Evolutionary conservation across 2,888 invertebrate genomes (phyloP).

Genomic region (Actias luna): DNA sequence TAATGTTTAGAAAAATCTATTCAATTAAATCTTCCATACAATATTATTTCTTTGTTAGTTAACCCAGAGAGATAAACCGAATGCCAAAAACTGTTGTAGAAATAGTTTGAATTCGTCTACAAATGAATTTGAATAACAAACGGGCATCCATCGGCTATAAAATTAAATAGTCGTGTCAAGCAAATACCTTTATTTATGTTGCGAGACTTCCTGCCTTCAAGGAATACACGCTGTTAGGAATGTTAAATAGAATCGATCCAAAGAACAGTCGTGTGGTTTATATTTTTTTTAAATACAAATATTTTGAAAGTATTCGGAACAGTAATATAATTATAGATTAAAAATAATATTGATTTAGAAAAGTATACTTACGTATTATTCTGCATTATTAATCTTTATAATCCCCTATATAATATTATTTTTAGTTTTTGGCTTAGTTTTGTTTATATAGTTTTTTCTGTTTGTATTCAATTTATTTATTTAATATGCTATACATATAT

Average conservation of each 20-base stretch:
- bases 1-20: neutral
- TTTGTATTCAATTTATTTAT: too few relatives aligned
- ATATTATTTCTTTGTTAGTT: neutral
- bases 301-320: too few relatives aligned
- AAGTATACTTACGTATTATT: too few relatives aligned
- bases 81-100: constrained; percentile 18
- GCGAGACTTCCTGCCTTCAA: constrained; percentile 54
- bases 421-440: too few relatives aligned
- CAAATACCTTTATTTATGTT: constrained; percentile 47
- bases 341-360: too few relatives aligned
- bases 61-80: neutral
- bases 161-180: neutral
- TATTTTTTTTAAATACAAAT: too few relatives aligned
- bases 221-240: constrained; percentile 50
- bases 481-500: too few relatives aligned
- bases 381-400: too few relatives aligned
- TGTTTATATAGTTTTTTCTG: too few relatives aligned
- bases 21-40: neutral
- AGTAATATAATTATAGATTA: too few relatives aligned
- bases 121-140: neutral
- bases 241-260: constrained; percentile 42
- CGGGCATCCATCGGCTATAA: neutral
- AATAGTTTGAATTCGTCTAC: neutral
- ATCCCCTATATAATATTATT: too few relatives aligned
- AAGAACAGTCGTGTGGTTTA: constrained; percentile 13